Conservation (phyloP, 2,888 invertebrate genomes). For the Mylabris sibirica region DNA sequence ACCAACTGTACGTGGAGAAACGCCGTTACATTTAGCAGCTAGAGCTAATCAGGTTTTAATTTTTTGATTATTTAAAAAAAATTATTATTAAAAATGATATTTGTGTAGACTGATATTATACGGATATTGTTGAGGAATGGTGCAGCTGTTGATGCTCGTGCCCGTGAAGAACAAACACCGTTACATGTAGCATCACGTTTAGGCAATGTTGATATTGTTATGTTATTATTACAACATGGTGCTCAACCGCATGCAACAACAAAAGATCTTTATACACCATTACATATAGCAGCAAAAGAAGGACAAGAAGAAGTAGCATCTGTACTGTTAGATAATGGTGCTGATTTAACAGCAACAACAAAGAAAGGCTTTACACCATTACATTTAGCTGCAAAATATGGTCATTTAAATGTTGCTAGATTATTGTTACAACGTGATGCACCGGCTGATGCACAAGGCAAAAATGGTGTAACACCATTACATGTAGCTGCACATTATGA, state of each 20-base stretch:
- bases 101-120: conserved; percentile 92
- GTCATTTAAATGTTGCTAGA: conserved; percentile 94
- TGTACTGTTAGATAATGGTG: conserved; percentile 93
- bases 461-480: conserved; percentile 97
- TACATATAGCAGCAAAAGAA: conserved; percentile 98
- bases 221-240: conserved; percentile 93
- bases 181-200: conserved; percentile 97
- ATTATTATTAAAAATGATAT: too few relatives aligned
- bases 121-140: conserved; percentile 96
- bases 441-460: conserved; percentile 96
- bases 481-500: conserved; percentile 99
- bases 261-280: conserved; percentile 95
- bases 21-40: conserved; percentile 96
- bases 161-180: conserved; percentile 98
- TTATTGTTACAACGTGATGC: conserved; percentile 93
- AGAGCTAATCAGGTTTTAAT: conserved; percentile 81
- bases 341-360: conserved; percentile 91
- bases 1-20: conserved; percentile 97
- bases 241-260: conserved; percentile 94
- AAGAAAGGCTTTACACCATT: conserved; percentile 99
- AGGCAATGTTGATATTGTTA: conserved; percentile 98
- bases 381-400: conserved; percentile 98
- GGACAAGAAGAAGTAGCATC: conserved; percentile 97
- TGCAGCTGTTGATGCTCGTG: conserved; percentile 95
- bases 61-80: too few relatives aligned